phyloP scores from a whole-genome alignment of 2,113 vertebrate genomes.

The Carassius gibelio region DNA sequence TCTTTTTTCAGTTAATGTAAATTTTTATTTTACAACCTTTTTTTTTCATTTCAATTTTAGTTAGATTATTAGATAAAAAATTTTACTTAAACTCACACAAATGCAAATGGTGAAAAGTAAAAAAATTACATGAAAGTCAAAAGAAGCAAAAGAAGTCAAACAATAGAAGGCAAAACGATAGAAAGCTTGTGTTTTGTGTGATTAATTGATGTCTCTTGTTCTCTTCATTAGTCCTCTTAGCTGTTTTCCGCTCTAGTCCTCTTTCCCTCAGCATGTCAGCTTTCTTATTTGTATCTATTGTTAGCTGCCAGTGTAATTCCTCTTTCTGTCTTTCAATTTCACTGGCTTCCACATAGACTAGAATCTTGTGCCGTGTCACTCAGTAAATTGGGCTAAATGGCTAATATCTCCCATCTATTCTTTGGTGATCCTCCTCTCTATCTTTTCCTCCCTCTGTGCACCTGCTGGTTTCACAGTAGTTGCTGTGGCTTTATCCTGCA shows the following conservation, averaged over 20 bases:
- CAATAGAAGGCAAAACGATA: not conserved
- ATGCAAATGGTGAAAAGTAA: not conserved
- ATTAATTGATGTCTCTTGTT: not conserved
- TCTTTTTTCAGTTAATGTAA: no score
- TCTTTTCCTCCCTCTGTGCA: constrained; percentile 45
- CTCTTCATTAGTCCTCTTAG: not conserved
- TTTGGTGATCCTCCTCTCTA: constrained; percentile 37
- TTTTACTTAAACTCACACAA: not conserved
- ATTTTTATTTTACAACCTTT: no score
- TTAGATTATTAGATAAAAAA: no score
- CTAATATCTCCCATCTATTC: constrained; percentile 48
- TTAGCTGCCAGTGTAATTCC: not conserved
- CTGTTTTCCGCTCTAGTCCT: not conserved
- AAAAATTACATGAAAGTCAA: not conserved
- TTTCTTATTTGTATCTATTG: not conserved
- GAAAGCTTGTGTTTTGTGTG: not conserved
- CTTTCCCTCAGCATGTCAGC: not conserved
- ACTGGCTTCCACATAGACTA: not conserved
- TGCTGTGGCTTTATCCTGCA: constrained; percentile 23
- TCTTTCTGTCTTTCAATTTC: constrained; percentile 7
- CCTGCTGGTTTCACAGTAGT: constrained; percentile 38
- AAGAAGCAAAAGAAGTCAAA: not conserved
- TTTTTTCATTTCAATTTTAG: no score
- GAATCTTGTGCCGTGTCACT: not conserved
- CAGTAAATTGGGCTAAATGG: constrained; percentile 19